Percentiles rank a stretch among this genome's conserved stretches.
Evolutionary conservation across 2,113 vertebrate species (phyloP).

Genomic region (Charadrius vociferus): DNA sequence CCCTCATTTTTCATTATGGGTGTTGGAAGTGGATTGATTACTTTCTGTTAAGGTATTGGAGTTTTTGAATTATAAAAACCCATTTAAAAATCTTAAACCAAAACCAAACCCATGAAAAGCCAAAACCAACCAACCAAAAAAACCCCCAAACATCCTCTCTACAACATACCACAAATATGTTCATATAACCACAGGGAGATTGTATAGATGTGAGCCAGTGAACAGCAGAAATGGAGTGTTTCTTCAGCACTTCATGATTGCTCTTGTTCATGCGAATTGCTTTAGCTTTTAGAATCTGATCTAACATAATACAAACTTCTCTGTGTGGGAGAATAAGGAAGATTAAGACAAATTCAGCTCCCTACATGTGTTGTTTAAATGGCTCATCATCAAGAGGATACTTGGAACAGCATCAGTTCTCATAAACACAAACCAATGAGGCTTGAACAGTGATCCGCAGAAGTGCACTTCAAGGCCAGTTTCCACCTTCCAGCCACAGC

Average conservation of each 20-base stretch:
- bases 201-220: background rate
- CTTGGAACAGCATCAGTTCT: constrained; percentile 32
- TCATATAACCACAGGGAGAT: background rate
- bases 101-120: background rate
- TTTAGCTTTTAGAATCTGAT: background rate
- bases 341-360: constrained; percentile 39
- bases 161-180: rapidly evolving
- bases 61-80: background rate
- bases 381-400: background rate
- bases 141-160: rapidly evolving
- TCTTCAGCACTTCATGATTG: background rate
- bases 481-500: constrained; percentile 11
- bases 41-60: background rate
- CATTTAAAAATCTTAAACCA: background rate
- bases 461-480: background rate
- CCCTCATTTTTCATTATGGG: background rate
- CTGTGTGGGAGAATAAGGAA: constrained; percentile 29
- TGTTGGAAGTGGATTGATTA: rapidly evolving
- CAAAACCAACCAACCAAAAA: background rate
- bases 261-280: background rate
- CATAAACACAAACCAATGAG: constrained; percentile 41
- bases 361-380: constrained; percentile 19
- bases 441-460: background rate
- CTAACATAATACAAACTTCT: background rate
- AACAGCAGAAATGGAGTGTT: background rate